Evolutionary conservation across 2,797 vertebrate species (phyloP).

Genomic region (Anguilla pacifica): DNA sequence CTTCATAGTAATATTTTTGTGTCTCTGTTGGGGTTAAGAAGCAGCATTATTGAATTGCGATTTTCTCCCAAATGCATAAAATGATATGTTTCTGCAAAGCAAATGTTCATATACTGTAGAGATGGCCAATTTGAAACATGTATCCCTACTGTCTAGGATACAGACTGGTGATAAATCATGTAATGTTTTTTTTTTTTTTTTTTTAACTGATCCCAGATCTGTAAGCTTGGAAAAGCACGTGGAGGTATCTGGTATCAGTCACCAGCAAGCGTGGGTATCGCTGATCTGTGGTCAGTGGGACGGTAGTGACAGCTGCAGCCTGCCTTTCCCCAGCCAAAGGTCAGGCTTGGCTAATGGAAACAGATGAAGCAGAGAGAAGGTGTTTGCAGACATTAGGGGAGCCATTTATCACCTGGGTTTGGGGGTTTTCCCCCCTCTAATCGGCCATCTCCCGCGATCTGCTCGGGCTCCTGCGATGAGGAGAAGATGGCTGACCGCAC

Average conservation of each 20-base stretch:
- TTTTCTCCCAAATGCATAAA: not conserved
- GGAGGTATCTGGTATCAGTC: not conserved
- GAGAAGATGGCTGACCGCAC: conserved; percentile 28
- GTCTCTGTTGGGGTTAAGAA: not conserved
- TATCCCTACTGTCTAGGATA: not conserved
- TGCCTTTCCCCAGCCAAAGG: conserved; percentile 77
- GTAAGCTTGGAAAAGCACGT: not conserved
- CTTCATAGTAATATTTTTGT: not conserved
- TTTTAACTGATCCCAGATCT: not conserved
- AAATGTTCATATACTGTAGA: not conserved
- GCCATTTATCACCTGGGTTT: conserved; percentile 82
- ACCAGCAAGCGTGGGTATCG: not conserved
- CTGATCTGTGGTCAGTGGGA: conserved; percentile 51
- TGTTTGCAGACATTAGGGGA: conserved; percentile 83
- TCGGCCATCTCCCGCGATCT: conserved; percentile 37
- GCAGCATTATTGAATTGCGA: not conserved
- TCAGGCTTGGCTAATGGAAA: conserved; percentile 82
- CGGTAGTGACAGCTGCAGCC: conserved; percentile 72
- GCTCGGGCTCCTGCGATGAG: conserved; percentile 60
- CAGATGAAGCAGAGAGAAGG: conserved; percentile 86
- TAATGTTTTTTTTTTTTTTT: no score
- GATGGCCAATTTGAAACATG: not conserved
- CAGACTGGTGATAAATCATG: conserved; percentile 10
- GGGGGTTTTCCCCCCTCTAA: conserved; percentile 58
- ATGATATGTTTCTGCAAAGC: no score